phyloP scores from a whole-genome alignment of 2,888 invertebrate species.

The Plebejus anna region DNA sequence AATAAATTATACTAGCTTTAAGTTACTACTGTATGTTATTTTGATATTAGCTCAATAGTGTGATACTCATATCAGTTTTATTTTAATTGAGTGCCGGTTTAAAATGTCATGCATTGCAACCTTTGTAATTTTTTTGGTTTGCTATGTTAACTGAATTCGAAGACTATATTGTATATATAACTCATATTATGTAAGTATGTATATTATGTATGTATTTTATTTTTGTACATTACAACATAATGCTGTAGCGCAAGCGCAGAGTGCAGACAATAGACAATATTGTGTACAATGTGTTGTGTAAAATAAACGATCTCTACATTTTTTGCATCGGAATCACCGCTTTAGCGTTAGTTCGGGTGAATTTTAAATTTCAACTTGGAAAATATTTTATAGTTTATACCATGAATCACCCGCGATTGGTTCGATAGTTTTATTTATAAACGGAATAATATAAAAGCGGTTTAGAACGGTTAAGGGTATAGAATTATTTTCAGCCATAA shows the following conservation, averaged over 20 bases:
- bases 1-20: background rate
- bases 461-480: too few species aligned
- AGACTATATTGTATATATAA: too few species aligned
- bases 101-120: too few species aligned
- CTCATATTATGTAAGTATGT: too few species aligned
- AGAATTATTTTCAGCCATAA: background rate
- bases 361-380: conserved; percentile 12
- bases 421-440: conserved; percentile 2
- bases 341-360: background rate
- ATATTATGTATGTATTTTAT: background rate
- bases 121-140: too few species aligned
- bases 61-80: too few species aligned
- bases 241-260: conserved; percentile 36
- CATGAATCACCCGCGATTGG: conserved; percentile 12
- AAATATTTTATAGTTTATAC: conserved; percentile 9
- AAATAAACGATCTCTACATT: conserved; percentile 47
- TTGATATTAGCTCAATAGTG: background rate
- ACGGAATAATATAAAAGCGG: background rate
- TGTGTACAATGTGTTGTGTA: conserved; percentile 62
- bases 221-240: background rate
- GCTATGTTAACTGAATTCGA: too few species aligned
- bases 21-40: background rate
- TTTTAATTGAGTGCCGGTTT: too few species aligned
- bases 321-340: conserved; percentile 20
- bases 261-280: conserved; percentile 57